Percentiles rank a stretch among this genome's conserved stretches.
Conservation (phyloP, 2,113 vertebrate genomes). For the Coptodon bakossiorum region DNA sequence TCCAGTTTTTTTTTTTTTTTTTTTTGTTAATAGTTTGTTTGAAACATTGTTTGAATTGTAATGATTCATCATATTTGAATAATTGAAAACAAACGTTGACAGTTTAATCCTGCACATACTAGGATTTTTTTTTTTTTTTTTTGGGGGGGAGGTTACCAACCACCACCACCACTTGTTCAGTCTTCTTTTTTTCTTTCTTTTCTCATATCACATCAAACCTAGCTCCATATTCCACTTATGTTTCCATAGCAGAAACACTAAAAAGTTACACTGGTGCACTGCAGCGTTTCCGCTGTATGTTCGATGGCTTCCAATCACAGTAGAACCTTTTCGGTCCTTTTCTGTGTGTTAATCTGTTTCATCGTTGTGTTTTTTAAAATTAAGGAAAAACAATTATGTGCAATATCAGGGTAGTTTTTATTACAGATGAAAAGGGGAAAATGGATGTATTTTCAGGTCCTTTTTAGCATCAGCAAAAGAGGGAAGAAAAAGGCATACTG, state of each 20-base stretch:
- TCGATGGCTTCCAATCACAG: neutral
- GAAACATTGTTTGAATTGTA: neutral
- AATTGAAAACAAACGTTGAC: neutral
- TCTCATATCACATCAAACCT: neutral
- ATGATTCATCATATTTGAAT: neutral
- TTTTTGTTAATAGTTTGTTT: neutral
- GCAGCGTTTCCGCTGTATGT: neutral
- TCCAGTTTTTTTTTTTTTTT: neutral
- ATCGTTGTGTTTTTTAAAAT: neutral
- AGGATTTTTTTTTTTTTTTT: neutral
- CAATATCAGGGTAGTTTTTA: neutral
- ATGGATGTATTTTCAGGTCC: neutral
- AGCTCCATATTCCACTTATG: neutral
- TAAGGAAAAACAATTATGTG: neutral
- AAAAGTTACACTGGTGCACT: neutral
- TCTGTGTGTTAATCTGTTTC: neutral
- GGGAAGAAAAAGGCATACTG: neutral
- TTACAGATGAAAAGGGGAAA: neutral
- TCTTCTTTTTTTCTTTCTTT: neutral
- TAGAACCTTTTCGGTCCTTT: neutral
- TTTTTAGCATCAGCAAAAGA: neutral
- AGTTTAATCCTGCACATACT: neutral
- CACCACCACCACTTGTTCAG: neutral
- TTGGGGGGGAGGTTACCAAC: neutral
- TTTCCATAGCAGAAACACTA: neutral